Percentiles rank a stretch among this genome's conserved stretches.
Evolutionary conservation across 2,888 invertebrate genomes (phyloP).

Genomic region (Polydrusus pterygomalis): DNA sequence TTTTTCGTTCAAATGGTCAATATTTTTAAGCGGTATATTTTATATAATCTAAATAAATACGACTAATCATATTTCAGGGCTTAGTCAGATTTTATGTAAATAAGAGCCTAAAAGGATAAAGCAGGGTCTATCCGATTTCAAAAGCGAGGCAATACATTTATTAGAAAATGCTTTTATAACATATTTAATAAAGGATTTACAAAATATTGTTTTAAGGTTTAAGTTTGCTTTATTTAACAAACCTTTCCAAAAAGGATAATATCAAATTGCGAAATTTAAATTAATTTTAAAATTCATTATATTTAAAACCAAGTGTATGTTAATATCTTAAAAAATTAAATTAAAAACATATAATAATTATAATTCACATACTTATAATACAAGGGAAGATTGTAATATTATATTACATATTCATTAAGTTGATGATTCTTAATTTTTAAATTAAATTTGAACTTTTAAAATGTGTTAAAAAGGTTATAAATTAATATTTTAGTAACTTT

Average conservation of each 20-base stretch:
- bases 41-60: constrained; percentile 29
- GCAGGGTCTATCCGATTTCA: constrained; percentile 29
- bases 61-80: constrained; percentile 22
- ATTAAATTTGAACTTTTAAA: too few species aligned
- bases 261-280: background rate
- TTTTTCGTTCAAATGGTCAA: background rate
- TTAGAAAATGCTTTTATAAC: constrained; percentile 31
- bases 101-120: constrained; percentile 22
- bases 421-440: too few species aligned
- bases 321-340: too few species aligned
- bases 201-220: constrained; percentile 21
- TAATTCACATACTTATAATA: too few species aligned
- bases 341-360: too few species aligned
- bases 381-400: too few species aligned
- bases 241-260: background rate
- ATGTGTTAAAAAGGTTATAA: too few species aligned
- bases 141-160: constrained; percentile 33
- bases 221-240: background rate
- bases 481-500: too few species aligned
- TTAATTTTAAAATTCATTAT: background rate
- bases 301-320: background rate
- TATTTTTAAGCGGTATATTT: constrained; percentile 11
- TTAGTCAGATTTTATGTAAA: constrained; percentile 39
- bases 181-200: constrained; percentile 28
- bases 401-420: too few species aligned